Conservation (phyloP, 2,888 invertebrate genomes). For the Arge pagana region DNA sequence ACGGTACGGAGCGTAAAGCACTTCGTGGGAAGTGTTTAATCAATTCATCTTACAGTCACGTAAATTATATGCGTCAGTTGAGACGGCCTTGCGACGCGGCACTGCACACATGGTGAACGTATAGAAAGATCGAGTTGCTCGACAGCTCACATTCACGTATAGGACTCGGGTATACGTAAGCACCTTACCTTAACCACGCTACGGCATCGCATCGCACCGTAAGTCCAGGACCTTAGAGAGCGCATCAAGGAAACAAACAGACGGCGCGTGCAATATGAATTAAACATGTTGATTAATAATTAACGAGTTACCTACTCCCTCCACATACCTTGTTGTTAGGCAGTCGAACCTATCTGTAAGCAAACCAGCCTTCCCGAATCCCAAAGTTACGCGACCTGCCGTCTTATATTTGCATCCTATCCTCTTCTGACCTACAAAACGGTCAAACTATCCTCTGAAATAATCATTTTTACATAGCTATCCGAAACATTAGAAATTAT, state of each 20-base stretch:
- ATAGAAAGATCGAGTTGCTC: conserved; percentile 30
- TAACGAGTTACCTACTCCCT: conserved; percentile 52
- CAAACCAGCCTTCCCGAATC: no score
- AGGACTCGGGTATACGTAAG: conserved; percentile 23
- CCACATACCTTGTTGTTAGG: conserved; percentile 37
- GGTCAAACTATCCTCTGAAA: no score
- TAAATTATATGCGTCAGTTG: conserved; percentile 27
- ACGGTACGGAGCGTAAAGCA: no score
- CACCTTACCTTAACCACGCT: conserved; percentile 20
- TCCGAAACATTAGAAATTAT: no score
- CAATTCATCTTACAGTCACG: conserved; percentile 14
- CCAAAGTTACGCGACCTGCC: no score
- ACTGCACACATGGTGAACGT: conserved; percentile 37
- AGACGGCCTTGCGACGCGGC: conserved; percentile 43
- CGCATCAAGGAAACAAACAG: conserved; percentile 58
- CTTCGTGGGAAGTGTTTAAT: conserved; percentile 17
- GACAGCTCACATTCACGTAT: conserved; percentile 13
- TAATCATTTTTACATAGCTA: no score
- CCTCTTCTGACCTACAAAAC: no score
- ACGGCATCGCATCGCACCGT: conserved; percentile 31
- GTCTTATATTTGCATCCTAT: no score
- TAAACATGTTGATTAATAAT: conserved; percentile 59
- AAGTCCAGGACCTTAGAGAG: conserved; percentile 47
- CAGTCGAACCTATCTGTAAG: no score
- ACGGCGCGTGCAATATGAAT: conserved; percentile 56